Evolutionary conservation across 2,797 vertebrate species (phyloP).

Genomic region (Tokudaia tokunoshimensis): DNA sequence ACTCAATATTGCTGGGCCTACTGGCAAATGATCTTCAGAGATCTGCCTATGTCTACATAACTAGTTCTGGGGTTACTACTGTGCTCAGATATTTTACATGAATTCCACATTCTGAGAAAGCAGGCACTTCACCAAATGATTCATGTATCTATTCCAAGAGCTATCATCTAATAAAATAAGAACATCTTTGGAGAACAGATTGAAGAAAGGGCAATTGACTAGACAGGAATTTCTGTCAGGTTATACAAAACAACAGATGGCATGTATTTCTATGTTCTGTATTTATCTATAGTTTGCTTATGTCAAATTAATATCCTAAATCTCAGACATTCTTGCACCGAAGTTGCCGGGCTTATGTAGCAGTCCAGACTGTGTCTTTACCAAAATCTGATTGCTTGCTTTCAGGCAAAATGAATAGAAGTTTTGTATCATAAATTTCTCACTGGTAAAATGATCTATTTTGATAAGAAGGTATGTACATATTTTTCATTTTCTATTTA

Average conservation of each 20-base stretch:
- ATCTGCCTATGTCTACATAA: neutral
- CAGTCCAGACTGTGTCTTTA: rapidly evolving
- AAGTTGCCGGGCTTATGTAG: neutral
- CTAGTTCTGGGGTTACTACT: neutral
- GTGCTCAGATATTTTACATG: neutral
- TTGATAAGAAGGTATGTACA: neutral
- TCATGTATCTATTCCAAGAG: too few relatives aligned
- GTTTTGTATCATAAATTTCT: neutral
- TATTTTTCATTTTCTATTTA: neutral
- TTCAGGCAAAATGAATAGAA: neutral
- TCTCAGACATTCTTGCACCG: neutral
- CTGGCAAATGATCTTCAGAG: neutral
- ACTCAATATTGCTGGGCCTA: neutral
- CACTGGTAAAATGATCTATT: neutral
- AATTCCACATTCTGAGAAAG: neutral
- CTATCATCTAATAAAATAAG: neutral
- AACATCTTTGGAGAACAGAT: neutral
- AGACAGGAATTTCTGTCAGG: neutral
- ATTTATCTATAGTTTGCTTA: neutral
- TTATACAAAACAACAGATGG: neutral
- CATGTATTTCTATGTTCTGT: neutral
- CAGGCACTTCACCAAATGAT: neutral
- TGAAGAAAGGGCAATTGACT: rapidly evolving
- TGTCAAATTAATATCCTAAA: neutral
- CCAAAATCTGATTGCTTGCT: neutral